Conservation (phyloP, 2,797 vertebrate genomes). For the Sebastes iracundus region DNA sequence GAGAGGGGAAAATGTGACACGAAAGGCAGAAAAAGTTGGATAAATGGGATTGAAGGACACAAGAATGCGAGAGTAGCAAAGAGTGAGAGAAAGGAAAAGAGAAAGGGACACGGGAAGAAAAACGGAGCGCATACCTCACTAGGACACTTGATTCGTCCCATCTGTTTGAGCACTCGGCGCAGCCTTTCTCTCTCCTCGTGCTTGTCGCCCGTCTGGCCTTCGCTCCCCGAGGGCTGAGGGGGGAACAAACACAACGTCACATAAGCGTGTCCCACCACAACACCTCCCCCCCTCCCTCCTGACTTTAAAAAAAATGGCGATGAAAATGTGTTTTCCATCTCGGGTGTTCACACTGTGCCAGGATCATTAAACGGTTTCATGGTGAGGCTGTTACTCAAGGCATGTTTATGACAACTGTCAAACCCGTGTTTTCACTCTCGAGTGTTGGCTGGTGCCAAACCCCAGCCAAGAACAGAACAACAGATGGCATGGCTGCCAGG, state of each 20-base stretch:
- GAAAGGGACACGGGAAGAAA: constrained; percentile 25
- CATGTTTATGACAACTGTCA: constrained; percentile 80
- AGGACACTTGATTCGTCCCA: constrained; percentile 96
- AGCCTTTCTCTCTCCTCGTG: constrained; percentile 93
- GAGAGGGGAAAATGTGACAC: constrained; percentile 40
- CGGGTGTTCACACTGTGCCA: constrained; percentile 56
- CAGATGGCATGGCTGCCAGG: constrained; percentile 72
- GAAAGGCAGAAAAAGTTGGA: constrained; percentile 27
- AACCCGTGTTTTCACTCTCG: constrained; percentile 69
- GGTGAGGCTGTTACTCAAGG: constrained; percentile 69
- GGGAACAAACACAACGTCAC: constrained; percentile 65
- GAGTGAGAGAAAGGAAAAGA: constrained; percentile 31
- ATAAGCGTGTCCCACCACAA: constrained; percentile 49
- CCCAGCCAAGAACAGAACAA: constrained; percentile 67
- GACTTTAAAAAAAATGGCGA: constrained; percentile 2
- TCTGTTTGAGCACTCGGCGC: constrained; percentile 94
- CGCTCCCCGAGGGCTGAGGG: constrained; percentile 81
- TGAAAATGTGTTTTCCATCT: constrained; percentile 76
- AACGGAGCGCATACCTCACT: constrained; percentile 87
- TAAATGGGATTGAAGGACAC: constrained; percentile 43
- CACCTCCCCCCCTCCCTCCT: constrained; percentile 14
- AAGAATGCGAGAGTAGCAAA: constrained; percentile 15
- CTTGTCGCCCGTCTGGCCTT: constrained; percentile 86
- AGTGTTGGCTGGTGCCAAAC: constrained; percentile 62
- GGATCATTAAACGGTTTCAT: constrained; percentile 72